These are phyloP conservation scores for Empidonax alnorum DNA, from an alignment of 2,113 vertebrate genomes.

Conservation along the genomic window DNA sequence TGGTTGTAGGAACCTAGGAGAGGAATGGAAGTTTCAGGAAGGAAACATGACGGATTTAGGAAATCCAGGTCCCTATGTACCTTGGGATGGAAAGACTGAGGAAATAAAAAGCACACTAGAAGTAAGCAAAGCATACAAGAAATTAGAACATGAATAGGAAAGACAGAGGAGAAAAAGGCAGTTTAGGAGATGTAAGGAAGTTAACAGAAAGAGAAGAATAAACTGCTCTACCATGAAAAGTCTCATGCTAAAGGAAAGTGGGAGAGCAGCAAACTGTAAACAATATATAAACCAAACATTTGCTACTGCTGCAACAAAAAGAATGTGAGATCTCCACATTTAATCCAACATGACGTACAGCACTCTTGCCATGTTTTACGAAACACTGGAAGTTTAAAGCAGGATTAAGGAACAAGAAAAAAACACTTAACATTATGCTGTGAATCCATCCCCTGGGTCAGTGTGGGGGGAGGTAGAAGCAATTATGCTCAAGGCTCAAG, in stretches of 20 bases:
- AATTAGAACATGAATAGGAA: not conserved
- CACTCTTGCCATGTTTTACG: not conserved
- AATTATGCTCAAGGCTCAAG: not conserved
- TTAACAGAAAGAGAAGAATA: not conserved
- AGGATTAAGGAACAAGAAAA: not conserved
- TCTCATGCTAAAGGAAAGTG: not conserved
- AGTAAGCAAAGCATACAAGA: not conserved
- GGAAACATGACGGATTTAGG: not conserved
- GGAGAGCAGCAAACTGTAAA: not conserved
- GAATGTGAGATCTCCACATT: not conserved
- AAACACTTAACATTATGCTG: not conserved
- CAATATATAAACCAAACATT: not conserved
- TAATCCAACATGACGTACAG: rapidly evolving
- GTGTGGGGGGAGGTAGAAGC: not conserved
- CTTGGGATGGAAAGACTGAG: not conserved
- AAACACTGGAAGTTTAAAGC: not conserved
- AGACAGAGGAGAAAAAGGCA: not conserved
- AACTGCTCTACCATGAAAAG: not conserved
- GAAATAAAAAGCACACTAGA: not conserved
- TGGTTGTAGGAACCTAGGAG: not conserved
- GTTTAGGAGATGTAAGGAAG: not conserved
- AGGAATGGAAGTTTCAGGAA: not conserved
- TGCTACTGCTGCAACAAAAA: not conserved
- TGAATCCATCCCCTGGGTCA: not conserved
- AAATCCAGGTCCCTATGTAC: not conserved